A percentile compares a stretch with the other conserved stretches of the same genome.
phyloP scores from a whole-genome alignment of 64 coral and sea anemone genomes.

The Astreopora myriophthalma region DNA sequence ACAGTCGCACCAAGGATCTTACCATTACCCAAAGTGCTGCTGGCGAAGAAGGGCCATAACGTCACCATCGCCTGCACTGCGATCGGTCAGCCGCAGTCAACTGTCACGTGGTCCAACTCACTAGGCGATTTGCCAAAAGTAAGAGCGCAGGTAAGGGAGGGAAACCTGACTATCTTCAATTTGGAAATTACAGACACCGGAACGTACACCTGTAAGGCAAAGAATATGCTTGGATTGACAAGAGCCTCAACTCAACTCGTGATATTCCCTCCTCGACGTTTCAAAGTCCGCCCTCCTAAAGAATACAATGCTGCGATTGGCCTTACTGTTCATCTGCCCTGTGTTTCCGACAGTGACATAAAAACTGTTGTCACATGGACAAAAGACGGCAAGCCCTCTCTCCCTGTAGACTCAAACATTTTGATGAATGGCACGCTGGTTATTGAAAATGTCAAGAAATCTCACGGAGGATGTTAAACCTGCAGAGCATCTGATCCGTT shows the following conservation, averaged over 20 bases:
- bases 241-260: neutral
- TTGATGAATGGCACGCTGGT: neutral
- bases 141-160: neutral
- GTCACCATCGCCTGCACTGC: neutral
- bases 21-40: neutral
- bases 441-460: neutral
- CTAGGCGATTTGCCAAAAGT: neutral
- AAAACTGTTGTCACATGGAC: neutral
- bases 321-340: neutral
- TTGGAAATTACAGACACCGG: neutral
- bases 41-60: neutral
- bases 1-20: neutral
- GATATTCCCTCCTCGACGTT: neutral
- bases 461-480: neutral
- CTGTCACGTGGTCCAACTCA: neutral
- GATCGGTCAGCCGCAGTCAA: neutral
- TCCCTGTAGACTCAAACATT: neutral
- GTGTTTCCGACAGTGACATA: neutral
- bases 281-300: neutral
- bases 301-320: neutral
- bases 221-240: neutral
- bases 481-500: neutral
- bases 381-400: neutral
- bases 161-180: neutral
- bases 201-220: neutral